Base-by-base conservation (phyloP, 92 coral and sea anemone species). In the Blastomussa wellsi region DNA sequence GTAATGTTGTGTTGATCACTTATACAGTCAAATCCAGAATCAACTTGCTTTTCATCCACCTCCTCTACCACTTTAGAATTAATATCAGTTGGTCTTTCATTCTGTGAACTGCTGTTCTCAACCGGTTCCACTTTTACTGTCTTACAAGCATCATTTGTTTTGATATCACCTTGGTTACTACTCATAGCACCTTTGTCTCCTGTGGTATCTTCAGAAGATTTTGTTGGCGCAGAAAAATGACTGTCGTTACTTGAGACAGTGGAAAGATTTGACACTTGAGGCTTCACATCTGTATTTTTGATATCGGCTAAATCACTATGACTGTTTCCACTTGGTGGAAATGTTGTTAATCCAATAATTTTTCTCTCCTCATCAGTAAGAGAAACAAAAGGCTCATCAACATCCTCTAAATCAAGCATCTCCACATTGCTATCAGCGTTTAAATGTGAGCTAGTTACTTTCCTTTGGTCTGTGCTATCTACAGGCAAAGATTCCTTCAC, bases 341-440 rank as follows among this genome's bases (percentile, higher is more conserved):
- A 53, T 32, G 74, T 4, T 35, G 66, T 19, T 12, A 83, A 53
- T 29, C 87, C 87, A 41, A 83, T 83, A 37, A 83, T 83, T 31
- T 73, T 78, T 24, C 41, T 83, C 74, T 83, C 87, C 32, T 83
- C 87, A 22, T 83, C 87, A 17, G 87, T 83, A 6, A 83, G 81
- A 59, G 81, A 74, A n/a, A 81, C 62, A 29, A 83, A 16, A 22
- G 87, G 87, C 48, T 83, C 74, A 7, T 83, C 87, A 20, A 24
- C 5, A 28, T 83, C 87, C 74, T 81, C 77, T 4, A 12, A 2
- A 20, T 74, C 87, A 29, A 74, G 74, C 48, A 16, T 41, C 42
- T 59, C 87, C 24, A 26, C 22, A 60, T 13, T 31, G 4, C 36
- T 62, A 16, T 11, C 19, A 16, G 32, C 20, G 31, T 28, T 17